A percentile compares a stretch with the other conserved stretches of the same genome.
Evolutionary conservation across 2,113 vertebrate genomes (phyloP).

Genomic region (Helogale parvula): DNA sequence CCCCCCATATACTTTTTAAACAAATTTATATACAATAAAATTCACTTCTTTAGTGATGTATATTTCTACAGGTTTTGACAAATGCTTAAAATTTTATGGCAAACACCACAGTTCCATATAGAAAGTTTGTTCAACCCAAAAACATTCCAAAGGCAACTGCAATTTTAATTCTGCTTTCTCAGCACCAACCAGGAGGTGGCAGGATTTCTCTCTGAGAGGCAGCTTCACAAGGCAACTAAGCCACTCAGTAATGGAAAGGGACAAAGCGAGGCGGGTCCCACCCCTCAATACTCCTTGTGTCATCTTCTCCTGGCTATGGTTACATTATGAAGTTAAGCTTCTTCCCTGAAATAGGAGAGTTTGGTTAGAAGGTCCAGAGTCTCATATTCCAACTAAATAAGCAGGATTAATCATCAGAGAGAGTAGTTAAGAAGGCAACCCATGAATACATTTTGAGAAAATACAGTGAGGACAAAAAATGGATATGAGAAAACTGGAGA

Average conservation of each 20-base stretch:
- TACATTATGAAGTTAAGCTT: background rate
- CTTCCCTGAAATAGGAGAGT: slow-evolving; percentile 27
- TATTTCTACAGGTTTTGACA: slow-evolving; percentile 29
- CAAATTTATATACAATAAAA: slow-evolving; percentile 32
- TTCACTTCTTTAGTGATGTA: background rate
- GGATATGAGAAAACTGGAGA: background rate
- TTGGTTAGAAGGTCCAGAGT: slow-evolving; percentile 46
- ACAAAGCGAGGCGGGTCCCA: background rate
- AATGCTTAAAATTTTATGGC: slow-evolving; percentile 30
- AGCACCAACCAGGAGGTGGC: slow-evolving; percentile 73
- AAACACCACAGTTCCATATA: background rate
- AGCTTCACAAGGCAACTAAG: background rate
- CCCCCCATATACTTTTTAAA: background rate
- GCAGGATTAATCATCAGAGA: background rate
- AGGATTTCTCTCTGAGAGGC: slow-evolving; percentile 54
- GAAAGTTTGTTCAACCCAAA: background rate
- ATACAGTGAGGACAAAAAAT: slow-evolving; percentile 3
- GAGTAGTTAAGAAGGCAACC: slow-evolving; percentile 14
- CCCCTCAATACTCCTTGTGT: background rate
- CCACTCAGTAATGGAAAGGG: background rate
- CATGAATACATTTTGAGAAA: slow-evolving; percentile 30
- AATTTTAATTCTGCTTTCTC: slow-evolving; percentile 43
- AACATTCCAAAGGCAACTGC: background rate
- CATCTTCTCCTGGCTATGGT: background rate
- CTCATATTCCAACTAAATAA: background rate